Evolutionary conservation across 2,113 vertebrate genomes (phyloP).

Genomic region (Tretioscincus oriximinensis): DNA sequence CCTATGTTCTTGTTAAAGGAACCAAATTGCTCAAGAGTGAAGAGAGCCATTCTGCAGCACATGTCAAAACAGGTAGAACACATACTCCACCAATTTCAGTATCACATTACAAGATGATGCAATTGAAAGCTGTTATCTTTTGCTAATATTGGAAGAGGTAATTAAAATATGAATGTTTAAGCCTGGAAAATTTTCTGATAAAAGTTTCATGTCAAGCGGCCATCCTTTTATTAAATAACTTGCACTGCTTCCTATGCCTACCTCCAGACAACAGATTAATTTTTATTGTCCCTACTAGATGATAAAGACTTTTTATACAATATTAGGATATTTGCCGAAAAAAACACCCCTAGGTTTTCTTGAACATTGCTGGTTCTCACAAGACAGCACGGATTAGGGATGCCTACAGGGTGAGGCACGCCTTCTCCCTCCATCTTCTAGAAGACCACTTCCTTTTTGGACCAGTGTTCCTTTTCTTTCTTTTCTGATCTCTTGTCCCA

Average conservation of each 20-base stretch:
- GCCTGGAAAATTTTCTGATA: neutral
- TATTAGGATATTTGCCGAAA: no score
- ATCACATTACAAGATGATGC: neutral
- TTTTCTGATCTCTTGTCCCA: no score
- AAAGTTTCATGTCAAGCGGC: neutral
- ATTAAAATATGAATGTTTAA: neutral
- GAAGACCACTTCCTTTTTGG: no score
- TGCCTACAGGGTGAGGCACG: no score
- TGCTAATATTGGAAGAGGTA: neutral
- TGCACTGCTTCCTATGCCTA: neutral
- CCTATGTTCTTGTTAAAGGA: conserved; percentile 32
- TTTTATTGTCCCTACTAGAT: no score
- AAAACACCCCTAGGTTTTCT: no score
- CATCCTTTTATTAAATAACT: neutral
- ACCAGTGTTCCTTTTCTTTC: no score
- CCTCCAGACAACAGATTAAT: no score
- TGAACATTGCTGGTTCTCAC: no score
- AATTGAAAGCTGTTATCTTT: neutral
- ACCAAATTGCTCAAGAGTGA: conserved; percentile 22
- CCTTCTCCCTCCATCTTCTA: no score
- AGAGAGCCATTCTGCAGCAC: conserved; percentile 4
- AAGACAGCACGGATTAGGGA: no score
- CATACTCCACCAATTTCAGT: neutral
- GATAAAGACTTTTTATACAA: no score
- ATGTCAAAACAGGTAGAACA: conserved; percentile 29